Conservation (phyloP, 2,888 invertebrate genomes). For the Aricia artaxerxes region DNA sequence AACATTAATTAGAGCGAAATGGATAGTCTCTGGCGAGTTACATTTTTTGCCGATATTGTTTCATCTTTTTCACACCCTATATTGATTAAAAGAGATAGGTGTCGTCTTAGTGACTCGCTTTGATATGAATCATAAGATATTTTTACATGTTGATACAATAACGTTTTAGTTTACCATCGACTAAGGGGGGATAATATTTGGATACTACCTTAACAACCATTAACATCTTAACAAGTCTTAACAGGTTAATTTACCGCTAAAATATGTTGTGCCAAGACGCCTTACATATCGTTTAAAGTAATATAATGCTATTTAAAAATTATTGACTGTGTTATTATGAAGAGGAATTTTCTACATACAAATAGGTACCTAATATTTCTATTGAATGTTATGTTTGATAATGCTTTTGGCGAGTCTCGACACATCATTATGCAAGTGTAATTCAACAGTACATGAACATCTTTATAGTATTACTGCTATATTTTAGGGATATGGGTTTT, state of each 20-base stretch:
- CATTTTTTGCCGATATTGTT: not conserved
- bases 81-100: not conserved
- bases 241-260: constrained; percentile 44
- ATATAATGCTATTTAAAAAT: not conserved
- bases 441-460: constrained; percentile 49
- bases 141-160: constrained; percentile 6
- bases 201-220: constrained; percentile 57
- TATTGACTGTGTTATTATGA: not conserved
- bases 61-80: not conserved
- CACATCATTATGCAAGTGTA: constrained; percentile 32
- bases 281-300: not conserved
- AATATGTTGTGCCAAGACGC: constrained; percentile 24
- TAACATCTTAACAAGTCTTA: constrained; percentile 55
- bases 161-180: constrained; percentile 59
- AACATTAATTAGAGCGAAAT: not conserved
- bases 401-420: constrained; percentile 9
- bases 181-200: constrained; percentile 56
- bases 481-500: constrained; percentile 44
- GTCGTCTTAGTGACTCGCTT: not conserved
- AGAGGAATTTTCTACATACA: not conserved
- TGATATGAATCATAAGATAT: not conserved
- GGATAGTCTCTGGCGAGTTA: not conserved
- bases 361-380: not conserved
- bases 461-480: constrained; percentile 65
- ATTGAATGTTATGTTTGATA: not conserved